phyloP scores from a whole-genome alignment of 2,797 vertebrate species.

The Halcyon leucocephala region DNA sequence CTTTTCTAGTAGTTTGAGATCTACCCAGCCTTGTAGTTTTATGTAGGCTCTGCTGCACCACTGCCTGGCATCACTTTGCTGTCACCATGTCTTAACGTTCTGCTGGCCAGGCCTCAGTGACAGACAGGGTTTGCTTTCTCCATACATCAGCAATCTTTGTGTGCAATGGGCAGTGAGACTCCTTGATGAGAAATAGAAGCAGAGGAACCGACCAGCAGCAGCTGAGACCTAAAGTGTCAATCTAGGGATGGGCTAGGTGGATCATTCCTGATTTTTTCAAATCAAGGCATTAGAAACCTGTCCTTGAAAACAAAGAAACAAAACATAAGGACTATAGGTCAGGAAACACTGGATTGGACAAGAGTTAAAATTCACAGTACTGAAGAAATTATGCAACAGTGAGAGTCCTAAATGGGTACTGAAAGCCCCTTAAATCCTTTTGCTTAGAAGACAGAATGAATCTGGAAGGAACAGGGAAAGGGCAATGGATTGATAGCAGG shows the following conservation, averaged over 20 bases:
- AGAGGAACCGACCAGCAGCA: neutral
- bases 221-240: neutral
- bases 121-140: neutral
- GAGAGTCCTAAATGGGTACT: neutral
- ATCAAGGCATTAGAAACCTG: neutral
- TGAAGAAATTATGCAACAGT: neutral
- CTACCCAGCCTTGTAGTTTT: neutral
- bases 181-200: neutral
- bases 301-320: neutral
- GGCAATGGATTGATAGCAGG: neutral
- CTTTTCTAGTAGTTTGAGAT: neutral
- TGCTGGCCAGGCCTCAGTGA: neutral
- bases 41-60: neutral
- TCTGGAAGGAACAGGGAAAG: neutral
- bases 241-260: neutral
- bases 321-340: neutral
- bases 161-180: neutral
- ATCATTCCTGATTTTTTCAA: neutral
- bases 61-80: neutral
- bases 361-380: neutral
- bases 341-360: neutral
- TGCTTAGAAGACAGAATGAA: neutral
- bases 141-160: accelerated
- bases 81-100: neutral
- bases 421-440: neutral